Conservation (phyloP, 1,140 invertebrate genomes). For the Aphidius ervi region DNA sequence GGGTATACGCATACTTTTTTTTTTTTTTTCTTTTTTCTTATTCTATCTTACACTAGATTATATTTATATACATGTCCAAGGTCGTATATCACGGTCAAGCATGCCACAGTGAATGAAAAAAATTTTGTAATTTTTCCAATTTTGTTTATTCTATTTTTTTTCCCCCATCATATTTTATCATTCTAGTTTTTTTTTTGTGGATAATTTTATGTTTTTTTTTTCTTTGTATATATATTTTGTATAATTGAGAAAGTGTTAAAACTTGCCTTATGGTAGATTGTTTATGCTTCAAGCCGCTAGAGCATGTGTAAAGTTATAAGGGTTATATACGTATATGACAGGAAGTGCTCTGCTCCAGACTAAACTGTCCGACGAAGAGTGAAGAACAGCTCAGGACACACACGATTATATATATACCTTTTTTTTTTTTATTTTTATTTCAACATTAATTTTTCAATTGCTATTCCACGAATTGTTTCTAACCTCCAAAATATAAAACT, state of each 20-base stretch:
- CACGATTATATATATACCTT: no score
- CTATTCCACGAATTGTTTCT: no score
- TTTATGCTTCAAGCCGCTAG: conserved; percentile 13
- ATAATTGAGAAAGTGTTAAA: conserved; percentile 15
- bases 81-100: conserved; percentile 40
- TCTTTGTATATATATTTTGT: background rate
- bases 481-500: no score
- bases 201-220: conserved; percentile 2
- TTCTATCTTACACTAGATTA: no score
- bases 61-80: conserved; percentile 19
- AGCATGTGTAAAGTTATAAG: conserved; percentile 20
- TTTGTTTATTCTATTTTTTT: conserved; percentile 3
- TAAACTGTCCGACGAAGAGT: conserved; percentile 22
- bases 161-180: background rate
- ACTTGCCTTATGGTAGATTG: conserved; percentile 20
- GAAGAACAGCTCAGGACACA: conserved; percentile 18
- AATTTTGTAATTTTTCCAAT: conserved; percentile 10
- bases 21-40: no score
- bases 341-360: conserved; percentile 23
- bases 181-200: background rate
- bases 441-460: no score
- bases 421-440: no score
- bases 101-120: conserved; percentile 6
- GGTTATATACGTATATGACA: conserved; percentile 7
- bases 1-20: conserved; percentile 16